A percentile compares a stretch with the other conserved stretches of the same genome.
These are phyloP conservation scores for Todiramphus chloris DNA, from an alignment of 2,113 vertebrate species.

Conservation along the genomic window DNA sequence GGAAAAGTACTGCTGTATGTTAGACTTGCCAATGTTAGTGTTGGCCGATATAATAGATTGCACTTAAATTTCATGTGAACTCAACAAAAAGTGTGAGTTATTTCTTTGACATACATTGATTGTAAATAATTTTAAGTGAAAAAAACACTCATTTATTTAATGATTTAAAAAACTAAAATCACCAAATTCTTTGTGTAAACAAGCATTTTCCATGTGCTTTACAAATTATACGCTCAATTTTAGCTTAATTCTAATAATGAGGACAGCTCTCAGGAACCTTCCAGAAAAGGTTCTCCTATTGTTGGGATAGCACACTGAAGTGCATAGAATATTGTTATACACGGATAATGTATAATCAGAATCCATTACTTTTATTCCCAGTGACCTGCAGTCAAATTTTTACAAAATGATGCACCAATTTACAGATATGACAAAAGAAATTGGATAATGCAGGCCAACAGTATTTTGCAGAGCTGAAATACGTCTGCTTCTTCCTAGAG, in stretches of 20 bases:
- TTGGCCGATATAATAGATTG: background rate
- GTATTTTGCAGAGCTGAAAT: background rate
- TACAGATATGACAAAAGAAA: background rate
- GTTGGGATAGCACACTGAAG: background rate
- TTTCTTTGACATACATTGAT: background rate
- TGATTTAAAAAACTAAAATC: background rate
- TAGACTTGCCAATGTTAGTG: background rate
- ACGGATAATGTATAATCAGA: background rate
- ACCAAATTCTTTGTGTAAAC: background rate
- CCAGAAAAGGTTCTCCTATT: background rate
- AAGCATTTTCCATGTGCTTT: background rate
- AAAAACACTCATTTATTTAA: background rate
- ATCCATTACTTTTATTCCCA: background rate
- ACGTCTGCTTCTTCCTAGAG: background rate
- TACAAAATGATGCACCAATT: background rate
- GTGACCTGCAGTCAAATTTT: background rate
- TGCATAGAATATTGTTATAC: background rate
- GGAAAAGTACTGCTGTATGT: background rate
- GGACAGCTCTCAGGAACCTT: background rate
- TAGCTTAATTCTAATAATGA: background rate
- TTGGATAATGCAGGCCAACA: background rate
- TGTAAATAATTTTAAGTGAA: background rate
- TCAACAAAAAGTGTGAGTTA: too few relatives aligned
- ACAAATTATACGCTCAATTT: background rate
- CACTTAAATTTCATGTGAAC: too few relatives aligned